Percentiles rank a stretch among this genome's conserved stretches.
phyloP scores from a whole-genome alignment of 1,140 invertebrate species.

The Trichonephila clavipes region DNA sequence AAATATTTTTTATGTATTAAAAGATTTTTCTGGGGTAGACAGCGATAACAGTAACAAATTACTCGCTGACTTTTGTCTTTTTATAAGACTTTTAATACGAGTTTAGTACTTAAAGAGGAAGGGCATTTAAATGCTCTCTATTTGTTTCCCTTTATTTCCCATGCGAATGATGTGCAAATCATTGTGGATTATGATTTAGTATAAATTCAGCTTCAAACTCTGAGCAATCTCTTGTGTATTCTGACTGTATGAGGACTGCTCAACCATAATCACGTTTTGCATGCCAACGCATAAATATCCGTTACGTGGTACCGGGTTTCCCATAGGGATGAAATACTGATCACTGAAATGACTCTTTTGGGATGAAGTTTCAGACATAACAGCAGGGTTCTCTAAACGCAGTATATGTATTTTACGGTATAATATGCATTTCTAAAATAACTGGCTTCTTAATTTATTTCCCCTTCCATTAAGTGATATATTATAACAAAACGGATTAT shows the following conservation, averaged over 20 bases:
- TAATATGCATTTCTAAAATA: neutral
- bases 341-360: neutral
- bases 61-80: too few species aligned
- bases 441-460: neutral
- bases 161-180: neutral
- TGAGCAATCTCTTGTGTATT: neutral
- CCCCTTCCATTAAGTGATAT: neutral
- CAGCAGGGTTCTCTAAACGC: neutral
- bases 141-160: too few species aligned
- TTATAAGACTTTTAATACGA: too few species aligned
- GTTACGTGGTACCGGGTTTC: neutral
- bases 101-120: too few species aligned
- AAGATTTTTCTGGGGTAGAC: too few species aligned
- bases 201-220: neutral
- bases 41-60: too few species aligned
- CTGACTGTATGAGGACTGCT: neutral
- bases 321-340: neutral
- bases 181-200: neutral
- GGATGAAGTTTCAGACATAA: neutral
- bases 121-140: too few species aligned
- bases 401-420: neutral
- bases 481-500: neutral
- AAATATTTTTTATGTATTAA: too few species aligned
- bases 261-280: conserved; percentile 26
- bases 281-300: conserved; percentile 19